Evolutionary conservation across 2,113 vertebrate genomes (phyloP).

Genomic region (Ophthalmolycus amberensis): DNA sequence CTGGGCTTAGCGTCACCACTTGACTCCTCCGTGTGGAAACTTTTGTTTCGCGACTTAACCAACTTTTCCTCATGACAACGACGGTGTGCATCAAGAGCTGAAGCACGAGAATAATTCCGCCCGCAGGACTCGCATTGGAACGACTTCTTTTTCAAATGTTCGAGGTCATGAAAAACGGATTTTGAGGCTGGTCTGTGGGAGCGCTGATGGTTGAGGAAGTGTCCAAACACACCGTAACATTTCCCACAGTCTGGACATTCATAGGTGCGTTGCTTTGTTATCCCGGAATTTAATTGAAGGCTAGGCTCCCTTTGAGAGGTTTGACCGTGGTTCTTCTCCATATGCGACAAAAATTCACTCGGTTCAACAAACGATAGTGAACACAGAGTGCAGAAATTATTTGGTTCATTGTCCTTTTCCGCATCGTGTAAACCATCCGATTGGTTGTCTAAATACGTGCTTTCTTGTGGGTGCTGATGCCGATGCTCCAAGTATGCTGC

Average conservation of each 20-base stretch:
- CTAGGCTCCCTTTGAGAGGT: constrained; percentile 25
- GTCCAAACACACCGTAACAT: constrained; percentile 73
- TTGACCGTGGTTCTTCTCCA: constrained; percentile 63
- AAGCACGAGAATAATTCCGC: constrained; percentile 83
- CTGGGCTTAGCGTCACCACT: constrained; percentile 30
- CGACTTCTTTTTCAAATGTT: constrained; percentile 83
- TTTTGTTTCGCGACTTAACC: constrained; percentile 72
- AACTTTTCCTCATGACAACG: constrained; percentile 86
- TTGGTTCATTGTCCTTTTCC: constrained; percentile 62
- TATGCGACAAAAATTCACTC: constrained; percentile 61
- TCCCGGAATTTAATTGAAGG: constrained; percentile 17
- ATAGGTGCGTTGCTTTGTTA: constrained; percentile 67
- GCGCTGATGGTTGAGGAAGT: constrained; percentile 84
- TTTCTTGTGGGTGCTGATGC: constrained; percentile 73
- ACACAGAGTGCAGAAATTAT: constrained; percentile 75
- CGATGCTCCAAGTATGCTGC: constrained; percentile 72
- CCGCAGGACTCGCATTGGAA: constrained; percentile 84
- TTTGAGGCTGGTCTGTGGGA: constrained; percentile 81
- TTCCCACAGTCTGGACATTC: constrained; percentile 84
- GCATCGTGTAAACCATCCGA: constrained; percentile 61
- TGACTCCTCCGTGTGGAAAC: constrained; percentile 37
- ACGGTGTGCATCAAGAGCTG: constrained; percentile 85
- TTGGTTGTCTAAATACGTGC: constrained; percentile 60
- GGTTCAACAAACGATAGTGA: constrained; percentile 74
- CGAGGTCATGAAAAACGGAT: constrained; percentile 81